A percentile compares a stretch with the other conserved stretches of the same genome.
These are phyloP conservation scores for Sigmodon hispidus DNA, from an alignment of 2,113 vertebrate species.

Conservation along the genomic window DNA sequence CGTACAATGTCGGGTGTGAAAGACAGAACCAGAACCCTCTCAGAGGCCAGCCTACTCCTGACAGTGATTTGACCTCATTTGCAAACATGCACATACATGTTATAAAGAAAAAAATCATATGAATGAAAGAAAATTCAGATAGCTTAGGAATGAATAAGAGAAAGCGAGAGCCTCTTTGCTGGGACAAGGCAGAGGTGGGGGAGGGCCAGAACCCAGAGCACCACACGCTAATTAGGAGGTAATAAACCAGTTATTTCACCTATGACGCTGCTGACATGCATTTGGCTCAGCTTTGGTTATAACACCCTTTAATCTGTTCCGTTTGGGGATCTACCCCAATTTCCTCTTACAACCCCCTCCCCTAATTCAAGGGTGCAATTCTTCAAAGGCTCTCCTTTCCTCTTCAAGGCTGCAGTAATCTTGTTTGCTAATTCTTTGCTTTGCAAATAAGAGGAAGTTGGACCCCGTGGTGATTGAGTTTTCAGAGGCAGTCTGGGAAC, in stretches of 20 bases:
- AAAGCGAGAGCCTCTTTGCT: constrained; percentile 51
- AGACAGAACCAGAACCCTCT: neutral
- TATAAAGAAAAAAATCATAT: constrained; percentile 3
- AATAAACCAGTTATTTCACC: constrained; percentile 62
- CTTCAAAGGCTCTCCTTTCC: constrained; percentile 15
- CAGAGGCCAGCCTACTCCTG: constrained; percentile 3
- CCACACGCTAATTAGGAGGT: constrained; percentile 55
- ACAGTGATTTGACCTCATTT: neutral
- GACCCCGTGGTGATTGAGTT: neutral
- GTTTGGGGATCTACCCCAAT: constrained; percentile 26
- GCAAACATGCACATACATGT: neutral
- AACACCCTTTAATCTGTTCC: constrained; percentile 19
- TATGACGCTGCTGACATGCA: constrained; percentile 30
- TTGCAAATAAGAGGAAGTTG: neutral
- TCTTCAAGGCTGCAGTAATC: neutral
- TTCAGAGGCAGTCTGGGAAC: neutral
- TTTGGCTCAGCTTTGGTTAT: constrained; percentile 21
- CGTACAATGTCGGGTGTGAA: neutral
- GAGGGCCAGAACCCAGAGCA: neutral
- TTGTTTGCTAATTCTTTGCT: constrained; percentile 20
- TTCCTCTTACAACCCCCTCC: constrained; percentile 12
- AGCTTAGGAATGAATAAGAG: neutral
- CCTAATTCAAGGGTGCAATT: neutral
- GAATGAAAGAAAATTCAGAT: constrained; percentile 17
- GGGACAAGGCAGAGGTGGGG: neutral